A percentile compares a stretch with the other conserved stretches of the same genome.
phyloP scores from a whole-genome alignment of 2,113 vertebrate genomes.

The Pycnonotus jocosus region DNA sequence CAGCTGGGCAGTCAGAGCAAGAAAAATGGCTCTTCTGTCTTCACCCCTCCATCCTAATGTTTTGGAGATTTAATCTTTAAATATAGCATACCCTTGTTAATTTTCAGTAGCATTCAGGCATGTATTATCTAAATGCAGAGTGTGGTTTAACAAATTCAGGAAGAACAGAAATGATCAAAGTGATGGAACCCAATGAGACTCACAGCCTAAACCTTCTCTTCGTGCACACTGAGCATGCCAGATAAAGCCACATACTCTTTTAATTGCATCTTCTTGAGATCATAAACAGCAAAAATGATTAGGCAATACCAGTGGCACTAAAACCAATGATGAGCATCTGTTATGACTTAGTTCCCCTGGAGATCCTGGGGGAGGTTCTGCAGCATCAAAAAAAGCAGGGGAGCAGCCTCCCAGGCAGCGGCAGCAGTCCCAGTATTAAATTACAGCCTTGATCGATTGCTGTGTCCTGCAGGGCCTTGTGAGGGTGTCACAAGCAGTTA shows the following conservation, averaged over 20 bases:
- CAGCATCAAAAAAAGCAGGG: background rate
- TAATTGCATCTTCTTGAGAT: background rate
- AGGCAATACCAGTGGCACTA: background rate
- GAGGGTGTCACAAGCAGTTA: background rate
- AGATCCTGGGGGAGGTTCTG: background rate
- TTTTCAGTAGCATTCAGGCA: background rate
- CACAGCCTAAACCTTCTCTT: background rate
- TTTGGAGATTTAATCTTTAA: background rate
- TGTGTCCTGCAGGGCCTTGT: background rate
- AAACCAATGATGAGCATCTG: background rate
- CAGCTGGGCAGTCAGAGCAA: background rate
- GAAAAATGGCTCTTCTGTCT: background rate
- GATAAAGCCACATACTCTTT: background rate
- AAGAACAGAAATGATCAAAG: background rate
- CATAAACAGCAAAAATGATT: background rate
- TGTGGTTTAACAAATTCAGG: background rate
- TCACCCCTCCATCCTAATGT: accelerated
- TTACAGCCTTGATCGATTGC: background rate
- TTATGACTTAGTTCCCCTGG: background rate
- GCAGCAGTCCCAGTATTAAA: background rate
- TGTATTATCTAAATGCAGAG: background rate
- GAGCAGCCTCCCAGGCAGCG: background rate
- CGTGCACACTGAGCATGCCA: background rate
- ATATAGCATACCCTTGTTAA: background rate
- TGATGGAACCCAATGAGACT: background rate